Evolutionary conservation across 2,797 vertebrate species (phyloP), one percentile per base, ranked within the genome.

Genomic region (Gobionotothen gibberifrons): DNA sequence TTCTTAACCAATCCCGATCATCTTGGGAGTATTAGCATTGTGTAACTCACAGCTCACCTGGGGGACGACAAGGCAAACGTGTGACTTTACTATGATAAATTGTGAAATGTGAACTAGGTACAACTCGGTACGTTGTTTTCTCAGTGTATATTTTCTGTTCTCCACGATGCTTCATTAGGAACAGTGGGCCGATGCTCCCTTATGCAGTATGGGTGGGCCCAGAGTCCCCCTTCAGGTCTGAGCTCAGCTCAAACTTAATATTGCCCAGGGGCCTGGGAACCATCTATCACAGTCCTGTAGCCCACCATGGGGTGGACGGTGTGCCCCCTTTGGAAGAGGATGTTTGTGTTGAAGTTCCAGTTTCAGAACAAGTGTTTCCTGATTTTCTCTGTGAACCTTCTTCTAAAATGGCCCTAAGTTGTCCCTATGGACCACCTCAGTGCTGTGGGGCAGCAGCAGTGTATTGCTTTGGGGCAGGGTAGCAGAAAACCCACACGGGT

Each of bases 271-370:
- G 72, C 73, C 72, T 88, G 85, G 78, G 79, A 85, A 83, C 81
- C 79, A 90, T 87, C 65, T 67, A 77, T 87, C 85, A 80, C 59
- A 73, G 49, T 43, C 56, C 67, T 69, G 73, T 22, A 85, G 61
- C 49, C 47, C 55, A 83, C 72, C 55, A 65, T 69, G 47, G 54
- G 61, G 26, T 54, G 54, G 60, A 72, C 64, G 60, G 49, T 39
- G 60, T 65, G 51, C 56, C 66, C 66, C 70, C 49, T 60, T 73
- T 76, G 72, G 74, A 87, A 86, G 69, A 75, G 83, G 87, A 89
- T 90, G 86, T 89, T 92, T 89, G 86, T 89, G 73, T 82, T 91
- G 53, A 84, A 80, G 78, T 71, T 86, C 70, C 62, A 74, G 68
- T 52, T 83, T 78, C 66, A 81, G 67, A 58, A 79, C 72, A 69